A percentile compares a stretch with the other conserved stretches of the same genome.
Conservation (phyloP, 2,113 vertebrate species). For the Cyprinodon brontotheroides region DNA sequence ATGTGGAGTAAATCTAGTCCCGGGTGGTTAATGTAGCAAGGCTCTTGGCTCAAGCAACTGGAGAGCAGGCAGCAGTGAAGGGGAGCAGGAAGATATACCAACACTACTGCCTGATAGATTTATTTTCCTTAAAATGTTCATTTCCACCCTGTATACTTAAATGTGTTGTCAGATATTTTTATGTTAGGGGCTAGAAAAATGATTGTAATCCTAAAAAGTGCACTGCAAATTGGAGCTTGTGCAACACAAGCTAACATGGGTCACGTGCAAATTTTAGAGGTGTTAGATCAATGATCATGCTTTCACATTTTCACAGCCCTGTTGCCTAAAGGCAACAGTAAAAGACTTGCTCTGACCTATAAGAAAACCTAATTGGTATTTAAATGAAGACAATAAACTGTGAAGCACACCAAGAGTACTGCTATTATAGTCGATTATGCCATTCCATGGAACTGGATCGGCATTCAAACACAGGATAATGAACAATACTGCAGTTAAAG, state of each 20-base stretch:
- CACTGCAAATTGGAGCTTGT: neutral
- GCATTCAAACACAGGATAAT: slow-evolving; percentile 46
- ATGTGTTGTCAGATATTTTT: neutral
- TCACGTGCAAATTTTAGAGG: slow-evolving; percentile 7
- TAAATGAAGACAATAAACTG: slow-evolving; percentile 53
- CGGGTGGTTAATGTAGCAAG: slow-evolving; percentile 35
- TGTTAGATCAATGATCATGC: slow-evolving; percentile 10
- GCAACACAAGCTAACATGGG: neutral
- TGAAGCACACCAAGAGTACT: slow-evolving; percentile 41
- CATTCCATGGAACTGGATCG: slow-evolving; percentile 31
- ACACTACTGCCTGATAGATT: neutral
- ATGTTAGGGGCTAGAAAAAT: neutral
- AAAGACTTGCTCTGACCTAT: slow-evolving; percentile 39
- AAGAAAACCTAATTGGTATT: slow-evolving; percentile 44
- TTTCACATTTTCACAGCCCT: slow-evolving; percentile 3
- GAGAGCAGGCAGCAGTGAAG: slow-evolving; percentile 4
- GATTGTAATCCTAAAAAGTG: neutral
- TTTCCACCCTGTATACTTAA: no score
- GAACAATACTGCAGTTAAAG: slow-evolving; percentile 22
- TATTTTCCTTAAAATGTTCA: neutral
- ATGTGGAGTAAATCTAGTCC: slow-evolving; percentile 18
- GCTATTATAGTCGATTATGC: slow-evolving; percentile 50
- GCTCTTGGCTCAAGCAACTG: slow-evolving; percentile 20
- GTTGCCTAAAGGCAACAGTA: slow-evolving; percentile 8
- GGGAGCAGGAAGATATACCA: slow-evolving; percentile 1